A percentile compares a stretch with the other conserved stretches of the same genome.
Evolutionary conservation across 2,113 vertebrate species (phyloP).

Genomic region (Pholis gunnellus): DNA sequence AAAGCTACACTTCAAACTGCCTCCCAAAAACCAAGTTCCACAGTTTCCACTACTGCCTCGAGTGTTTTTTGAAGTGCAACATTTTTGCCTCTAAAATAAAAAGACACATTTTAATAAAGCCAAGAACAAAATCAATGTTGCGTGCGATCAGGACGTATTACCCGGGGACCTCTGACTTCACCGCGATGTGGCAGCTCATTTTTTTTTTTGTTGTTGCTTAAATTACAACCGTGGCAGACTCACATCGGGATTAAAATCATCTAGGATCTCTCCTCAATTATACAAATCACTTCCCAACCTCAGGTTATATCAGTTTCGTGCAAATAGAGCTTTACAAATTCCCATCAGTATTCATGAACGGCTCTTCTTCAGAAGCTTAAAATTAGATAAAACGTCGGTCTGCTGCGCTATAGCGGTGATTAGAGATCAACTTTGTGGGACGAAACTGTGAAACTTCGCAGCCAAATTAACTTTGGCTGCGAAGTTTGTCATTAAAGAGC

Average conservation of each 20-base stretch:
- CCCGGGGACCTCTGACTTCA: slow-evolving; percentile 8
- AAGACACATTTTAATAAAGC: neutral
- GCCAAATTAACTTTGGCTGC: slow-evolving; percentile 58
- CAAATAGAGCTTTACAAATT: slow-evolving; percentile 58
- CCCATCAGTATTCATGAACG: slow-evolving; percentile 73
- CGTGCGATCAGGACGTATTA: slow-evolving; percentile 33
- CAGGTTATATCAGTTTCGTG: slow-evolving; percentile 44
- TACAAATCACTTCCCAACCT: slow-evolving; percentile 41
- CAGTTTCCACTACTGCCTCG: neutral
- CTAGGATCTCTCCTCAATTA: slow-evolving; percentile 56
- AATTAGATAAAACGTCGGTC: slow-evolving; percentile 58
- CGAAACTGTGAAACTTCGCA: slow-evolving; percentile 54
- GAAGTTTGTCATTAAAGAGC: neutral
- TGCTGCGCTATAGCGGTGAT: slow-evolving; percentile 41
- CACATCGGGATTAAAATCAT: slow-evolving; percentile 49
- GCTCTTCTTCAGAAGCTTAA: slow-evolving; percentile 57
- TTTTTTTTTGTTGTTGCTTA: slow-evolving; percentile 11
- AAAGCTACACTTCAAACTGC: neutral
- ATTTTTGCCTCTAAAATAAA: slow-evolving; percentile 2
- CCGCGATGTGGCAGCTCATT: slow-evolving; percentile 14
- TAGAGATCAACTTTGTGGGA: slow-evolving; percentile 36
- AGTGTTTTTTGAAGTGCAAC: neutral
- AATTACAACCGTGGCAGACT: slow-evolving; percentile 39
- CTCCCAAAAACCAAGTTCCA: neutral
- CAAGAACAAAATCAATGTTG: slow-evolving; percentile 29